These are phyloP conservation scores for Anolis sagrei DNA, from an alignment of 2,113 vertebrate genomes.

Conservation along the genomic window DNA sequence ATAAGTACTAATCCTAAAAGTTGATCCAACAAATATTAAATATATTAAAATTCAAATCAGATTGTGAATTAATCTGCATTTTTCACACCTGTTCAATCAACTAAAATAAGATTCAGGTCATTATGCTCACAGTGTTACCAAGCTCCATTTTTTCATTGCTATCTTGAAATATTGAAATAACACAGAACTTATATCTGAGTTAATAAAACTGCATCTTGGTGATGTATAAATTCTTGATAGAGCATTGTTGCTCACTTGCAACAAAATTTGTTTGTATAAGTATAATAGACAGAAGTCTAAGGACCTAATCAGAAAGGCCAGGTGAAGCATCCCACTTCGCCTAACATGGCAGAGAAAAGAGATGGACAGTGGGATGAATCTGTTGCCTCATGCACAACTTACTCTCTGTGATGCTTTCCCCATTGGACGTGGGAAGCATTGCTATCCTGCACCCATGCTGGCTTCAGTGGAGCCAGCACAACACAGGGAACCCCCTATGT, in stretches of 20 bases:
- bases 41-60: background rate
- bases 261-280: background rate
- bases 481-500: too few relatives aligned
- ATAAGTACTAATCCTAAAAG: background rate
- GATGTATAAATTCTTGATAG: background rate
- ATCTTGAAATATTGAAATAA: background rate
- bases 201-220: background rate
- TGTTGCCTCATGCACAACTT: too few relatives aligned
- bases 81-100: background rate
- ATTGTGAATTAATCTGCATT: background rate
- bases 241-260: background rate
- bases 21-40: background rate
- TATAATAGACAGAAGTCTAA: background rate
- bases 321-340: too few relatives aligned
- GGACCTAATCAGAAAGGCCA: too few relatives aligned
- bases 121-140: background rate
- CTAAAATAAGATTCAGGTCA: too few relatives aligned
- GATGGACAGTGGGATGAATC: too few relatives aligned
- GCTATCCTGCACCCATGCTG: too few relatives aligned
- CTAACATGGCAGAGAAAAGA: too few relatives aligned
- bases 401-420: too few relatives aligned
- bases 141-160: background rate
- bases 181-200: background rate
- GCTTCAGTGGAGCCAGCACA: too few relatives aligned
- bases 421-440: too few relatives aligned